Evolutionary conservation across 2,888 invertebrate species (phyloP).

Genomic region (Pogonocherus hispidulus): DNA sequence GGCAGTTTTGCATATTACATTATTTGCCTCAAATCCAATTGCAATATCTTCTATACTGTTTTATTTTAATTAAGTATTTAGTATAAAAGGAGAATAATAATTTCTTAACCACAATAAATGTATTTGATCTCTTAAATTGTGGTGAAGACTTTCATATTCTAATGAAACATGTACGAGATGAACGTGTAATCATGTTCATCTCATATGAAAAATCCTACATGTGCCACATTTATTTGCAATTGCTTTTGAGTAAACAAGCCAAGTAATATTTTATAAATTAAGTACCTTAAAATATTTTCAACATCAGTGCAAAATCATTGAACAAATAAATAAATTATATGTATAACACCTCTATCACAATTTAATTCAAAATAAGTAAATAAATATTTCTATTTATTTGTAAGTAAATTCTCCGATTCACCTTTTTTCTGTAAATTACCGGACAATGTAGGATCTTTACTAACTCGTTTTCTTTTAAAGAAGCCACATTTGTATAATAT

Average conservation of each 20-base stretch:
- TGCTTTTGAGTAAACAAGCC: neutral
- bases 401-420: conserved; percentile 54
- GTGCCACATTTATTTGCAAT: neutral
- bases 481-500: conserved; percentile 91
- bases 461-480: conserved; percentile 83
- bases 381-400: conserved; percentile 34
- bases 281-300: conserved; percentile 20
- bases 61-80: too few relatives aligned
- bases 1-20: conserved; percentile 9
- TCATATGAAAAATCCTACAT: too few relatives aligned
- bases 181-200: too few relatives aligned
- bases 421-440: conserved; percentile 70
- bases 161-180: too few relatives aligned
- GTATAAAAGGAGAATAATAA: too few relatives aligned
- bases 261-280: conserved; percentile 3
- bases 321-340: conserved; percentile 23
- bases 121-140: too few relatives aligned
- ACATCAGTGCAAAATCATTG: conserved; percentile 8
- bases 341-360: conserved; percentile 32
- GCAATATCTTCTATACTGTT: neutral
- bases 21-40: neutral
- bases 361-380: conserved; percentile 23
- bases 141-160: too few relatives aligned
- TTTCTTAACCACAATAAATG: too few relatives aligned
- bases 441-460: conserved; percentile 82